These are phyloP conservation scores for Mastomys natalensis DNA, from an alignment of 2,113 vertebrate genomes.

Conservation along the genomic window DNA sequence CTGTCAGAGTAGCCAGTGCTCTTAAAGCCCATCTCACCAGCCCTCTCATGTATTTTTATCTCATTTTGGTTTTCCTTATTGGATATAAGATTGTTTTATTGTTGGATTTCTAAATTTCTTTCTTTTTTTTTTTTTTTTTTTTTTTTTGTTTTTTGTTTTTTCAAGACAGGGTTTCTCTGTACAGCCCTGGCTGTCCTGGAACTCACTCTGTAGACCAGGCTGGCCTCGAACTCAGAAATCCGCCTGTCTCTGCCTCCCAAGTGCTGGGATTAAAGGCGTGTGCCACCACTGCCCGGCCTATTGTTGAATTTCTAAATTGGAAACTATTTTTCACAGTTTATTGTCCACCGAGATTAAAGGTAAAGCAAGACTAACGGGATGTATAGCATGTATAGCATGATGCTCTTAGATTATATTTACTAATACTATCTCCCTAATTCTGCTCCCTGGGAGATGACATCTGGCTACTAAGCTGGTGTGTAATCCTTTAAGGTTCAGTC, in stretches of 20 bases:
- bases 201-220: no score
- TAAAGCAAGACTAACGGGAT: conserved; percentile 18
- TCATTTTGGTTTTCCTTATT: conserved; percentile 37
- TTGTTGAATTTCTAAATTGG: no score
- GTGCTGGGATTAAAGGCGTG: no score
- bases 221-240: no score
- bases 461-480: conserved; percentile 3
- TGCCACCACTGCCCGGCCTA: no score
- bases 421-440: conserved; percentile 38
- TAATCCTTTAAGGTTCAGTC: neutral
- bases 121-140: no score
- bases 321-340: conserved; percentile 52
- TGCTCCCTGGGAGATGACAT: neutral
- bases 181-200: no score
- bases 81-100: conserved; percentile 14
- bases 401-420: conserved; percentile 40
- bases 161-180: no score
- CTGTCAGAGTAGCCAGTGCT: neutral
- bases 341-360: conserved; percentile 32
- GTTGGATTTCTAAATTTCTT: conserved; percentile 60
- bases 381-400: neutral
- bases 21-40: neutral
- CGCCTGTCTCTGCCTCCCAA: no score
- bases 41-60: neutral
- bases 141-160: no score